A percentile compares a stretch with the other conserved stretches of the same genome.
Conservation (phyloP, 92 coral and sea anemone genomes). For the Epizoanthus ramosus region DNA sequence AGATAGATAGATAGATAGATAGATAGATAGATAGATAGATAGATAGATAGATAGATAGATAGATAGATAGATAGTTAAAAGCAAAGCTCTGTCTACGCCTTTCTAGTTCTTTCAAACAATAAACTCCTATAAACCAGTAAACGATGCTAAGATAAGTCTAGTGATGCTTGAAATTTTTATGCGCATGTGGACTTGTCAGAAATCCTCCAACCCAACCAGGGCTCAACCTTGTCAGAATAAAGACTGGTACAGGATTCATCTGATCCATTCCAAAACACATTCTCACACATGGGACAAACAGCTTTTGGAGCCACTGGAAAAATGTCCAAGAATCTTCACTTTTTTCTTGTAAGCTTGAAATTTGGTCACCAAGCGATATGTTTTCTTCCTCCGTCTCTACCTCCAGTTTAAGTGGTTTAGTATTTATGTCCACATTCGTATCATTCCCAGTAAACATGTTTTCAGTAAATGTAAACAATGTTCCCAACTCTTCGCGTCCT, state of each 20-base stretch:
- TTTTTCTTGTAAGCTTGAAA: background rate
- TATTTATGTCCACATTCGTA: background rate
- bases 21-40: no score
- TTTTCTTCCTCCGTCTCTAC: background rate
- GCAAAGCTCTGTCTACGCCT: no score
- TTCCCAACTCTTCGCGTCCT: constrained; percentile 36
- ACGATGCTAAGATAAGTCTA: no score
- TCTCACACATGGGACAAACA: constrained; percentile 46
- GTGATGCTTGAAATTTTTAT: background rate
- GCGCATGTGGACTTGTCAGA: constrained; percentile 34
- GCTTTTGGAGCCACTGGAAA: constrained; percentile 50
- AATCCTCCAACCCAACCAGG: constrained; percentile 80
- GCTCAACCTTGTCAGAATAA: constrained; percentile 52
- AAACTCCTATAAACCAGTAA: no score
- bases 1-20: no score
- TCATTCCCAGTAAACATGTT: constrained; percentile 17
- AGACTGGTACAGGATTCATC: constrained; percentile 63
- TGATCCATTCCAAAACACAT: constrained; percentile 50
- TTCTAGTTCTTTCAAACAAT: no score
- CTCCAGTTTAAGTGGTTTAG: background rate
- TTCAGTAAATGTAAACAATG: constrained; percentile 49
- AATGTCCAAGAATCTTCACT: constrained; percentile 7
- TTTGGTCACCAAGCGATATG: background rate
- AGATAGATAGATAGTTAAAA: no score
- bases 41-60: no score